Evolutionary conservation across 2,797 vertebrate species (phyloP), one percentile per base, ranked within the genome.

Genomic region (Alcedo atthis): DNA sequence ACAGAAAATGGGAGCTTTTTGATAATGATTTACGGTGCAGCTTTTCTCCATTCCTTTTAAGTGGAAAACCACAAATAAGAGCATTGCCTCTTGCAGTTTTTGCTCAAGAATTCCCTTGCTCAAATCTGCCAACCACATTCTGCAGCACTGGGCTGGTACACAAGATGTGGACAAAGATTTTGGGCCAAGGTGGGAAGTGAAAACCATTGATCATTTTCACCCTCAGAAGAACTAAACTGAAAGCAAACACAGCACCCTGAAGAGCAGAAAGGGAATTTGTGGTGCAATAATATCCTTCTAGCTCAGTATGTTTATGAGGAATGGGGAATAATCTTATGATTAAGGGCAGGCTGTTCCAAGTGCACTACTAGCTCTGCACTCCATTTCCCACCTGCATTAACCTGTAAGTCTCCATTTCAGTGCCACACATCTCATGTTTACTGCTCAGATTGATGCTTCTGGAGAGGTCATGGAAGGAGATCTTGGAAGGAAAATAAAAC

Each of bases 331-430:
- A 66, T 20, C 43, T 61, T 30, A 28, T 2, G 8, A n/a, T 37
- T 80, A 64, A 88, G 43, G 33, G 43, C 46, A 92, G n/a, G 28
- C 58, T 9, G 43, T 33, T 53, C 69, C 16, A 89, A 93, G 87
- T 13, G 57, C 63, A 64, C 17, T 40, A 24, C 55, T 25, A 46
- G 16, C 53, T 80, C 75, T 21, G 22, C 54, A 64, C 2, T 63
- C 13, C 4, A 30, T 35, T 85, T 81, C 80, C 59, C 64, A 63
- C 45, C 48, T 21, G 13, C 0, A 3, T 75, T 69, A 58, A 61
- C 1, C 3, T 33, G 10, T 4, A 40, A n/a, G 18, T 25, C 81
- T 69, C 70, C 55, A 75, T 53, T 49, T 66, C 42, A 16, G 0
- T 49, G 18, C 53, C 62, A 71, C 35, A 46, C 8, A 76, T 9